Conservation (phyloP, 2,888 invertebrate species). For the Andrena flavipes region DNA sequence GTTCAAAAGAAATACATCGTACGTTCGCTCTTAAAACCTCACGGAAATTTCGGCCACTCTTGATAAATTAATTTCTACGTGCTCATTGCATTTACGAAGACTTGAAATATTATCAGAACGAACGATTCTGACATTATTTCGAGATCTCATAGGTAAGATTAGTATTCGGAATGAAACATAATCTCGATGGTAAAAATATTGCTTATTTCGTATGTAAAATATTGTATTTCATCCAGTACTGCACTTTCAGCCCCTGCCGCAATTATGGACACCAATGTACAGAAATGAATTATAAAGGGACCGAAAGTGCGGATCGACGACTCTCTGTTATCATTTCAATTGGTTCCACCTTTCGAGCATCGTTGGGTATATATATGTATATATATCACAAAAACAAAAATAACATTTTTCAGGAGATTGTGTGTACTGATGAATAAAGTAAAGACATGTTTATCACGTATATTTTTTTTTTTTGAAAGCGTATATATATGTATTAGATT, state of each 20-base stretch:
- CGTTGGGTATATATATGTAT: background rate
- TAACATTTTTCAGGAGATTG: constrained; percentile 77
- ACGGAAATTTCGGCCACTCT: background rate
- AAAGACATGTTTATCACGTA: constrained; percentile 81
- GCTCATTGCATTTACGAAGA: background rate
- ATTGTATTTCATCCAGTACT: background rate
- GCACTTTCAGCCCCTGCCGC: constrained; percentile 38
- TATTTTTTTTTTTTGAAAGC: constrained; percentile 79
- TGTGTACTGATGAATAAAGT: constrained; percentile 83
- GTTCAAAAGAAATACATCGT: background rate
- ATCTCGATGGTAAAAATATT: constrained; percentile 12
- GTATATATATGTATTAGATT: constrained; percentile 81
- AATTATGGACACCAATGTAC: constrained; percentile 20
- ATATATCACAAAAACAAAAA: constrained; percentile 62
- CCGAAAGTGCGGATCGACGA: constrained; percentile 26
- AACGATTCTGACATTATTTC: background rate
- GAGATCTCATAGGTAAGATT: constrained; percentile 4
- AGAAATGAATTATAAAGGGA: constrained; percentile 30
- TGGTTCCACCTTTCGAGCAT: constrained; percentile 54
- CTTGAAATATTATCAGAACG: background rate
- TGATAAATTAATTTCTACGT: constrained; percentile 26
- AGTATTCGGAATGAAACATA: constrained; percentile 11
- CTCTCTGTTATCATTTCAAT: background rate
- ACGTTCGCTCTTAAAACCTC: background rate
- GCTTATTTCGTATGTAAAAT: constrained; percentile 18